Evolutionary conservation across 2,113 vertebrate species (phyloP).

Genomic region (Aleadryas rufinucha): DNA sequence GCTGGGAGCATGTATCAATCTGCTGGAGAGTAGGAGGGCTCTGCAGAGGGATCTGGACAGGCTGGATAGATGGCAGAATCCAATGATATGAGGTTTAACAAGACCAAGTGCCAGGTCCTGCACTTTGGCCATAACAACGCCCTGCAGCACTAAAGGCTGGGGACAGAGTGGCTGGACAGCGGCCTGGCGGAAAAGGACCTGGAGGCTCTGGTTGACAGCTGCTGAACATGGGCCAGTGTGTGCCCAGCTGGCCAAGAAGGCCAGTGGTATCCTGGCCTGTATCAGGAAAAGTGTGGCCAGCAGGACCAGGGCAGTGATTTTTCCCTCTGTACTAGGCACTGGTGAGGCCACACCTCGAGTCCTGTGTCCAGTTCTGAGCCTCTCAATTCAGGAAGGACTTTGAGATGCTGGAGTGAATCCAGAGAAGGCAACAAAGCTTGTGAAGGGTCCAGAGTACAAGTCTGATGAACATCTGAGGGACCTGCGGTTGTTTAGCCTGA

Average conservation of each 20-base stretch:
- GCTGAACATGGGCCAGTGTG: neutral
- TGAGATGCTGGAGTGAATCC: neutral
- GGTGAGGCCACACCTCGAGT: fast-evolving
- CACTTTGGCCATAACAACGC: neutral
- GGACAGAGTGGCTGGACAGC: neutral
- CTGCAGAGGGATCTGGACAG: neutral
- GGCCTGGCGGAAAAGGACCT: fast-evolving
- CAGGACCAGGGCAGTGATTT: neutral
- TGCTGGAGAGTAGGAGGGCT: neutral
- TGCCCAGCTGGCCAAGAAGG: neutral
- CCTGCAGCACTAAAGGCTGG: neutral
- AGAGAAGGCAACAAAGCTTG: neutral
- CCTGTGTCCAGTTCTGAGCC: neutral
- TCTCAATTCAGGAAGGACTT: neutral
- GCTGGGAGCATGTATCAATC: neutral
- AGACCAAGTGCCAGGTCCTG: neutral
- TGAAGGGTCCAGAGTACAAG: neutral
- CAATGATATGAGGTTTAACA: neutral
- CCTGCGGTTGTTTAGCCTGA: neutral
- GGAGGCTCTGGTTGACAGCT: neutral
- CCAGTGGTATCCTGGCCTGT: neutral
- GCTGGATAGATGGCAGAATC: neutral
- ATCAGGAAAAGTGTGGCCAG: neutral
- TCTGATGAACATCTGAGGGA: neutral
- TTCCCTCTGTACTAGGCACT: fast-evolving